Evolutionary conservation across 1,140 invertebrate species (phyloP).

Genomic region (Papilio machaon): DNA sequence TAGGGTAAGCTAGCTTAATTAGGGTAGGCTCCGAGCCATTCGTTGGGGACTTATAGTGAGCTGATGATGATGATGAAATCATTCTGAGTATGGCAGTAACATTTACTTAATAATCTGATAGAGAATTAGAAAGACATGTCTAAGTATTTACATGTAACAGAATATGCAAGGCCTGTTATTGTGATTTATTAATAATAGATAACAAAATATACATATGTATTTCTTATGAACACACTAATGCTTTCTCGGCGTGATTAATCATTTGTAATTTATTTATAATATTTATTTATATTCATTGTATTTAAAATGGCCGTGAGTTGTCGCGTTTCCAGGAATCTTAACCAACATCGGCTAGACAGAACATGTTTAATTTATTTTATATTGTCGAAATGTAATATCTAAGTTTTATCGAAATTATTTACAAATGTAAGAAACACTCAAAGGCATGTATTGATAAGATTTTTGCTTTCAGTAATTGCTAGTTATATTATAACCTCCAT

Average conservation of each 20-base stretch:
- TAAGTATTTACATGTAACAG: not conserved
- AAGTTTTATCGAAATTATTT: not conserved
- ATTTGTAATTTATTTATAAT: conserved; percentile 15
- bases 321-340: conserved; percentile 9
- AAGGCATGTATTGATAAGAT: too few species aligned
- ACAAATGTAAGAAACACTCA: not conserved
- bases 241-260: not conserved
- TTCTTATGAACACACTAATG: not conserved
- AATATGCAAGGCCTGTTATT: not conserved
- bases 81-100: not conserved
- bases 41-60: too few species aligned
- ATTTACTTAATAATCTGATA: not conserved
- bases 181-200: not conserved
- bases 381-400: not conserved
- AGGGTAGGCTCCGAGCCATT: too few species aligned
- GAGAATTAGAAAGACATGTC: not conserved
- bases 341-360: not conserved
- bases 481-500: too few species aligned
- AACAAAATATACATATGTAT: conserved; percentile 5
- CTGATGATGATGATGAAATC: too few species aligned
- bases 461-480: too few species aligned
- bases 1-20: too few species aligned
- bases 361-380: conserved; percentile 2
- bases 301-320: conserved; percentile 4
- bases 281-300: conserved; percentile 7